Conservation (phyloP, 2,888 invertebrate genomes). For the Xylota sylvarum region DNA sequence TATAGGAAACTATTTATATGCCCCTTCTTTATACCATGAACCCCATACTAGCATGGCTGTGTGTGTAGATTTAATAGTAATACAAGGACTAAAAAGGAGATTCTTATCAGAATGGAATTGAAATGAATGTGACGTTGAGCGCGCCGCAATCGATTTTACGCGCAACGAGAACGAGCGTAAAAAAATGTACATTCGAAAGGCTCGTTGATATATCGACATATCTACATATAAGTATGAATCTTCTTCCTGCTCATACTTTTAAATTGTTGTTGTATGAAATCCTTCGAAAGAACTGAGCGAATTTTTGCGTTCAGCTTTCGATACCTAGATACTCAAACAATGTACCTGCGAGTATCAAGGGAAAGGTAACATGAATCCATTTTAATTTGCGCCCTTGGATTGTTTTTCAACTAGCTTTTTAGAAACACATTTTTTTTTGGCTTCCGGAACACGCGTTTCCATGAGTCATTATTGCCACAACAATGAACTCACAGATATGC, state of each 20-base stretch:
- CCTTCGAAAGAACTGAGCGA: constrained; percentile 41
- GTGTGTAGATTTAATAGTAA: constrained; percentile 61
- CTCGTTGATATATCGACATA: constrained; percentile 37
- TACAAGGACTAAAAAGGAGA: constrained; percentile 65
- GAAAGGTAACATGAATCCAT: background rate
- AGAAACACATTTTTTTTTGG: background rate
- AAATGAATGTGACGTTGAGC: constrained; percentile 76
- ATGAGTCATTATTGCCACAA: constrained; percentile 63
- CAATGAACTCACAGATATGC: constrained; percentile 30
- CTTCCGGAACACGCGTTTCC: constrained; percentile 43
- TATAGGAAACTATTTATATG: constrained; percentile 52
- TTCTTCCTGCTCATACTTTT: constrained; percentile 8
- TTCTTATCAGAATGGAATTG: constrained; percentile 76
- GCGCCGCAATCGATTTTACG: constrained; percentile 77
- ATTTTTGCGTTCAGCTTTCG: constrained; percentile 31
- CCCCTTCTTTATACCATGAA: background rate
- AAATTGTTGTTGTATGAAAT: constrained; percentile 27
- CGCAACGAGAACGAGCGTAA: constrained; percentile 74
- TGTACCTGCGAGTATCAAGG: background rate
- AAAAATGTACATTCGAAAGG: constrained; percentile 61
- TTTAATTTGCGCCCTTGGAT: constrained; percentile 29
- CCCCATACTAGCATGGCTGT: background rate
- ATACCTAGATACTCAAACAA: background rate
- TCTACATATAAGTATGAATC: background rate
- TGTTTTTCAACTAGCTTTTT: constrained; percentile 21